Evolutionary conservation across 2,888 invertebrate species (phyloP).

Genomic region (Notodromas monacha): DNA sequence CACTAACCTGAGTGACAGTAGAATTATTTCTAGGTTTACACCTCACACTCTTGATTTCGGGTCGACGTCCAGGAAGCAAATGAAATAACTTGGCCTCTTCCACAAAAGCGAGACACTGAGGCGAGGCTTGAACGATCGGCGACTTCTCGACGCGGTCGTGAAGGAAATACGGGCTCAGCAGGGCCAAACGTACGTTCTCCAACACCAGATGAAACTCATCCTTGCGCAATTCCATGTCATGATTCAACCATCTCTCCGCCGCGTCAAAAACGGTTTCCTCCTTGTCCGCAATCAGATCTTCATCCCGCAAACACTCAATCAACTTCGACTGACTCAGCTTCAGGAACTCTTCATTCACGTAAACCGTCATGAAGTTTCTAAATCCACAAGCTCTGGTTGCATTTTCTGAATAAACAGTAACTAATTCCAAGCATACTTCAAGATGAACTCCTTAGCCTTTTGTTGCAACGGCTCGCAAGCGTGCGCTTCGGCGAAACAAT

Average conservation of each 20-base stretch:
- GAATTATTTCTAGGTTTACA: slow-evolving; percentile 17
- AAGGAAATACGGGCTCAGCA: slow-evolving; percentile 19
- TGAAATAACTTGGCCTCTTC: slow-evolving; percentile 20
- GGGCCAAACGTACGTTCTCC: slow-evolving; percentile 18
- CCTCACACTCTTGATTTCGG: slow-evolving; percentile 15
- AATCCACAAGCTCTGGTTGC: slow-evolving; percentile 5
- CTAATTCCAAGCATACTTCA: slow-evolving; percentile 13
- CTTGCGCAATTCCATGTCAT: slow-evolving; percentile 14
- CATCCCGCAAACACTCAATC: slow-evolving; percentile 18
- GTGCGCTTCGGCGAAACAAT: slow-evolving; percentile 20
- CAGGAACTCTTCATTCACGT: slow-evolving; percentile 17
- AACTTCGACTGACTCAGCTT: slow-evolving; percentile 17
- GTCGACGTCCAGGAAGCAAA: slow-evolving; percentile 17
- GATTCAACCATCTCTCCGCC: slow-evolving; percentile 17
- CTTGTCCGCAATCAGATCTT: slow-evolving; percentile 17
- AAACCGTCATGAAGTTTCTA: slow-evolving; percentile 15
- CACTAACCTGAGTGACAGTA: slow-evolving; percentile 12
- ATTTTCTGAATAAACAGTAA: neutral
- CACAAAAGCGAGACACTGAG: slow-evolving; percentile 16
- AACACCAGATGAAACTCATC: slow-evolving; percentile 16
- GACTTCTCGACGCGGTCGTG: slow-evolving; percentile 18
- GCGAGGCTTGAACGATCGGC: slow-evolving; percentile 14
- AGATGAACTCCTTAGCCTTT: slow-evolving; percentile 17
- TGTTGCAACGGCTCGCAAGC: slow-evolving; percentile 18
- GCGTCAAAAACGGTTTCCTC: slow-evolving; percentile 21